Percentiles rank a stretch among this genome's conserved stretches.
phyloP scores from a whole-genome alignment of 2,113 vertebrate species.

The Aythya baeri region DNA sequence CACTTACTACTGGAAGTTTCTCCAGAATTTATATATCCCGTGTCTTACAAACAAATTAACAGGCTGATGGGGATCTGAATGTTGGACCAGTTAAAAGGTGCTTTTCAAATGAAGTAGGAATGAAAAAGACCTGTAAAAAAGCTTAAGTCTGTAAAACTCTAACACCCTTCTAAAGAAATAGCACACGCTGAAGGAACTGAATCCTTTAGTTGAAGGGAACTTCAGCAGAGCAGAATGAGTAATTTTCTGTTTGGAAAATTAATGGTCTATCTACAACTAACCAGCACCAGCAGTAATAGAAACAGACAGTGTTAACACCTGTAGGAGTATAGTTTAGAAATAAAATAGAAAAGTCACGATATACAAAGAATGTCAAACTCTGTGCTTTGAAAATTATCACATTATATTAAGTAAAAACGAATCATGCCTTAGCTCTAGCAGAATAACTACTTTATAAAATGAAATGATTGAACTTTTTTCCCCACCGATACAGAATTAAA shows the following conservation, averaged over 20 bases:
- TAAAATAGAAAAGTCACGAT: background rate
- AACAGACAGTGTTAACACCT: background rate
- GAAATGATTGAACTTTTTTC: slow-evolving; percentile 24
- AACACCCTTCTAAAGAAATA: background rate
- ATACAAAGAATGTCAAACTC: background rate
- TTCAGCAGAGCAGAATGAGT: background rate
- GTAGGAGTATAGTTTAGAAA: background rate
- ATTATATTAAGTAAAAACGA: background rate
- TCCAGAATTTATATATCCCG: background rate
- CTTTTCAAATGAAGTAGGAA: background rate
- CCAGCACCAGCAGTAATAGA: background rate
- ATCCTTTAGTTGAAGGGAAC: background rate
- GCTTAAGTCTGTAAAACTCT: background rate
- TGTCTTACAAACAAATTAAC: background rate
- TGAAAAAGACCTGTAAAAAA: background rate
- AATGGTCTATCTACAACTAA: background rate
- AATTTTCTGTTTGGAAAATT: background rate
- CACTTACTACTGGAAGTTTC: background rate
- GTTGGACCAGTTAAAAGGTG: background rate
- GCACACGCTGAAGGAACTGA: background rate
- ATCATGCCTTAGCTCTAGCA: background rate
- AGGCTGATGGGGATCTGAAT: background rate
- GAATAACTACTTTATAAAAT: slow-evolving; percentile 19
- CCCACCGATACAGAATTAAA: slow-evolving; percentile 15
- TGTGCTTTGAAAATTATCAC: slow-evolving; percentile 12